Conservation (phyloP, 2,888 invertebrate species). For the Nematopogon swammerdamellus region DNA sequence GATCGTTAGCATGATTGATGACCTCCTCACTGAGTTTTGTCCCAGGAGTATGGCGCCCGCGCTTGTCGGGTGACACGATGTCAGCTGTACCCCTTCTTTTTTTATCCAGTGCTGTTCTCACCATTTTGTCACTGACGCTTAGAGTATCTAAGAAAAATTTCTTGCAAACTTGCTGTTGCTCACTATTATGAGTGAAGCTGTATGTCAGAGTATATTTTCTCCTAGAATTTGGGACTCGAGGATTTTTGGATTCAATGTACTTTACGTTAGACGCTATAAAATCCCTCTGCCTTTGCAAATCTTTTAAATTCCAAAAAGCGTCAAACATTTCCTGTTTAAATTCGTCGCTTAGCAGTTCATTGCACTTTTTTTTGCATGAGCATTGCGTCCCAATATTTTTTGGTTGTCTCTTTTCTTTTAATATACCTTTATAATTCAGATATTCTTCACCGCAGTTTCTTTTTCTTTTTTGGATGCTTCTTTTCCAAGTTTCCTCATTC, state of each 20-base stretch:
- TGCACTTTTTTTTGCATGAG: neutral
- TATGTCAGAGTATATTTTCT: neutral
- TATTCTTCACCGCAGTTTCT: neutral
- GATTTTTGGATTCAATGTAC: neutral
- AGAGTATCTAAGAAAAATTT: neutral
- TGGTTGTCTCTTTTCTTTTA: neutral
- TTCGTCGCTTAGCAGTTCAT: neutral
- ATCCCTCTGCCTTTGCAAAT: neutral
- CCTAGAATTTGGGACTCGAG: neutral
- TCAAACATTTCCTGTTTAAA: neutral
- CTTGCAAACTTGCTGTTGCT: neutral
- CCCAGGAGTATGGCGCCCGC: neutral
- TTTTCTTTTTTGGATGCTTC: neutral
- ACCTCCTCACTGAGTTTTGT: neutral
- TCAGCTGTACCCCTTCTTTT: neutral
- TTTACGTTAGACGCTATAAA: neutral
- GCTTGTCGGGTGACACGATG: neutral
- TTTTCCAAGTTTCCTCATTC: neutral
- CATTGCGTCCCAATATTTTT: neutral
- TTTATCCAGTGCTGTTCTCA: neutral
- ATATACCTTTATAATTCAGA: neutral
- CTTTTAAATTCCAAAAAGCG: neutral
- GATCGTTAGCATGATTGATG: neutral
- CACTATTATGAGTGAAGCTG: neutral
- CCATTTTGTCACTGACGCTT: neutral